These are phyloP conservation scores for Perizoma flavofasciatum DNA, from an alignment of 2,888 invertebrate genomes.

Conservation along the genomic window DNA sequence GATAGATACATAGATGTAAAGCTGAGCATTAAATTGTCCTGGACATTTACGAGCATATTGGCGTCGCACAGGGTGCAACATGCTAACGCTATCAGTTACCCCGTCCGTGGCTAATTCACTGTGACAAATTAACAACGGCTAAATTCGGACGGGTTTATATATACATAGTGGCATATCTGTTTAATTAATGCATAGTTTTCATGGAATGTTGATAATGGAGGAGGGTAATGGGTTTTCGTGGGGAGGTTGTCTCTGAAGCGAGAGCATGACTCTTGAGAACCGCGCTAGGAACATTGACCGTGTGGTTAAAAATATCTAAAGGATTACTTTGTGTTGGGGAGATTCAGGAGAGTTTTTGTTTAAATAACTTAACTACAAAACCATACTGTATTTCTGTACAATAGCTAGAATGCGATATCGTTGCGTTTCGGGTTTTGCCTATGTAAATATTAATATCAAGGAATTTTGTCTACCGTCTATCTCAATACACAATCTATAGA, in stretches of 20 bases:
- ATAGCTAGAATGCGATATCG: no score
- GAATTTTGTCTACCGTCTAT: no score
- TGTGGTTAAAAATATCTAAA: background rate
- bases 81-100: slow-evolving; percentile 80
- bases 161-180: slow-evolving; percentile 33
- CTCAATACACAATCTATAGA: no score
- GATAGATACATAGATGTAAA: slow-evolving; percentile 69
- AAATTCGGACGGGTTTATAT: slow-evolving; percentile 64
- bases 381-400: no score
- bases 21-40: slow-evolving; percentile 75
- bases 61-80: slow-evolving; percentile 79
- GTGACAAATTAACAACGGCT: slow-evolving; percentile 82
- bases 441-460: no score
- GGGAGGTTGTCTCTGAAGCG: slow-evolving; percentile 10
- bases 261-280: slow-evolving; percentile 4
- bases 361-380: no score
- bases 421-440: no score
- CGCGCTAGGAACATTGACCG: background rate
- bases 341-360: no score
- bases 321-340: background rate
- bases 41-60: slow-evolving; percentile 79
- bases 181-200: slow-evolving; percentile 35
- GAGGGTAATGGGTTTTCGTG: slow-evolving; percentile 23
- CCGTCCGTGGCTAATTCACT: slow-evolving; percentile 80
- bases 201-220: slow-evolving; percentile 28